Base-by-base conservation (phyloP, 2,797 vertebrate genomes). In the Semotilus atromaculatus region DNA sequence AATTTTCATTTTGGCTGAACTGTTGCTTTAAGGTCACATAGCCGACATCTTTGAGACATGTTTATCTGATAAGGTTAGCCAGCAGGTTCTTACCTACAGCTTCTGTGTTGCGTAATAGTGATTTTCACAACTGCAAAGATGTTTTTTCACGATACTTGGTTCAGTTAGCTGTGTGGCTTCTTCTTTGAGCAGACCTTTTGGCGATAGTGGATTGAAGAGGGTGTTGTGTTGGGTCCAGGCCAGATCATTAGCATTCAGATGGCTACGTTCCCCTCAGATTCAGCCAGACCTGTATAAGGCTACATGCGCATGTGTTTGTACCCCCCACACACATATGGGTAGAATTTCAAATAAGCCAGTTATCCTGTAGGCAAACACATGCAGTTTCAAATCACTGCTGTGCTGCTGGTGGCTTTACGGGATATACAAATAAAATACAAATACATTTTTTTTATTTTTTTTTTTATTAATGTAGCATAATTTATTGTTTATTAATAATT, bases 171-270 rank as follows among this genome's bases (percentile, higher is more conserved):
- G 36, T 58, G 48, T 75, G 23, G 19, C 4, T 10, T 9, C 71
- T 36, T 38, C 43, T 79, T n/a, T 38, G 64, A 72, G 40, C 70
- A 43, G 81, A 67, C 14, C 10, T 23, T 72, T 62, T 79, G 26
- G 34, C 1, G 31, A 34, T 51, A 19, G 36, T 38, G 40, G 38
- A 51, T 66, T 51, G 55, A 66, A 79, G 67, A 40, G 23, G 55
- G 29, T 77, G 29, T 60, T 78, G 60, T 51, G 66, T 60, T 67
- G 81, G 84, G 81, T 58, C 21, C 75, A 77, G 80, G 88, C 83
- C 87, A 89, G 83, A 78, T 90, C 89, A 90, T 91, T 90, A 90
- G 87, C 85, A 85, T 90, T 89, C 86, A 88, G 83, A 86, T 86
- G 87, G 88, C 82, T 82, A 66, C n/a, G 70, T 77, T 85, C 60